These are phyloP conservation scores for Heliconius charithonia DNA, from an alignment of 2,888 invertebrate species.

Conservation along the genomic window DNA sequence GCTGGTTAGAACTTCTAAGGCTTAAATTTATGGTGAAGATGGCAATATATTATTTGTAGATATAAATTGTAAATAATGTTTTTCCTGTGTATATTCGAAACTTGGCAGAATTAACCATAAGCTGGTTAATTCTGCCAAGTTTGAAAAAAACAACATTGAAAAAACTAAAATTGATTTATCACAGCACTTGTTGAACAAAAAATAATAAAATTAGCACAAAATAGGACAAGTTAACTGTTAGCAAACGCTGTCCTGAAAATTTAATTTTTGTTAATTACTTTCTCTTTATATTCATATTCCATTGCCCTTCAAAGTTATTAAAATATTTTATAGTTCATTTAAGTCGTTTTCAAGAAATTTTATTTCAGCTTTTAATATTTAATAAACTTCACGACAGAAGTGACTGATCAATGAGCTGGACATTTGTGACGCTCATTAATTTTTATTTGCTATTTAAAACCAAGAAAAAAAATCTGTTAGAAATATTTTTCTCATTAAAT, in stretches of 20 bases:
- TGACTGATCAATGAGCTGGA: neutral
- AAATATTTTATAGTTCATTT: conserved; percentile 14
- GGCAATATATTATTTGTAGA: neutral
- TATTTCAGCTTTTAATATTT: neutral
- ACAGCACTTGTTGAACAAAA: conserved; percentile 15
- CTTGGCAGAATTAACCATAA: neutral
- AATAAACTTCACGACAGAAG: neutral
- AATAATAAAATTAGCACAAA: neutral
- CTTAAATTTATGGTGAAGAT: neutral
- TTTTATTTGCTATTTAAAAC: neutral
- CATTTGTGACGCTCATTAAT: conserved; percentile 4
- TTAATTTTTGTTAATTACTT: conserved; percentile 16
- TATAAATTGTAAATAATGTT: neutral
- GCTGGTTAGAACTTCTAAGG: neutral
- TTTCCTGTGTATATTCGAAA: neutral
- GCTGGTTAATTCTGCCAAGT: no score
- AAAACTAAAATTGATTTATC: neutral
- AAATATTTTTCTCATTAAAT: conserved; percentile 28
- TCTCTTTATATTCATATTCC: conserved; percentile 4
- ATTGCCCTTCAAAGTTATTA: neutral
- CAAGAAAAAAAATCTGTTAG: neutral
- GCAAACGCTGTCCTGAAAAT: neutral
- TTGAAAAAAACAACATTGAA: neutral
- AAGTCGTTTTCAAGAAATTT: conserved; percentile 12
- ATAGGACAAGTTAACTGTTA: neutral